phyloP scores from a whole-genome alignment of 2,888 invertebrate genomes.

The Dynastes tityus region DNA sequence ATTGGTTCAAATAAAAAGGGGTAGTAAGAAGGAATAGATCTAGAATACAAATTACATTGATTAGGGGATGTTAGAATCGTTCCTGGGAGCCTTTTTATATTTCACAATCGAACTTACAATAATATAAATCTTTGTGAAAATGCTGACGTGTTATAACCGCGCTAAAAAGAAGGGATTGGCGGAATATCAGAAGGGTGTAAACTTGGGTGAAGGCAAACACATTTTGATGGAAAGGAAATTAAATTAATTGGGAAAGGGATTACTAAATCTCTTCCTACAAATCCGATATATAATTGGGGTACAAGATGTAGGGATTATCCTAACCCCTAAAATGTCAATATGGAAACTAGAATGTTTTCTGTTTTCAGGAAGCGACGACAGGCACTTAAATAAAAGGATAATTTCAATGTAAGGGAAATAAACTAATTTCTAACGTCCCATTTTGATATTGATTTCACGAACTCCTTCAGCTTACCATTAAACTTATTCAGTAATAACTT shows the following conservation, averaged over 20 bases:
- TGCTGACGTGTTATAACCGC: slow-evolving; percentile 12
- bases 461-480: no score
- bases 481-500: no score
- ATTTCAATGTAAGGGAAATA: no score
- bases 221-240: slow-evolving; percentile 53
- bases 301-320: slow-evolving; percentile 48
- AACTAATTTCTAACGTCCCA: background rate
- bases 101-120: slow-evolving; percentile 49
- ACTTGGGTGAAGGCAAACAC: background rate
- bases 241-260: slow-evolving; percentile 55
- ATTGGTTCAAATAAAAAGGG: slow-evolving; percentile 58
- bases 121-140: slow-evolving; percentile 44
- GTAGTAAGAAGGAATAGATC: slow-evolving; percentile 52
- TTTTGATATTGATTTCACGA: slow-evolving; percentile 2
- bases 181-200: background rate
- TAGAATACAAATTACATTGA: slow-evolving; percentile 59
- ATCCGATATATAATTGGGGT: slow-evolving; percentile 55
- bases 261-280: slow-evolving; percentile 55
- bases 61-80: slow-evolving; percentile 52
- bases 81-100: slow-evolving; percentile 53
- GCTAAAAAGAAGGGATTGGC: slow-evolving; percentile 5
- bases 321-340: slow-evolving; percentile 38
- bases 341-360: slow-evolving; percentile 33
- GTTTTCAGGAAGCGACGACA: background rate
- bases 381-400: background rate